Base-by-base conservation (phyloP, 2,888 invertebrate species). In the Hymenopus coronatus region DNA sequence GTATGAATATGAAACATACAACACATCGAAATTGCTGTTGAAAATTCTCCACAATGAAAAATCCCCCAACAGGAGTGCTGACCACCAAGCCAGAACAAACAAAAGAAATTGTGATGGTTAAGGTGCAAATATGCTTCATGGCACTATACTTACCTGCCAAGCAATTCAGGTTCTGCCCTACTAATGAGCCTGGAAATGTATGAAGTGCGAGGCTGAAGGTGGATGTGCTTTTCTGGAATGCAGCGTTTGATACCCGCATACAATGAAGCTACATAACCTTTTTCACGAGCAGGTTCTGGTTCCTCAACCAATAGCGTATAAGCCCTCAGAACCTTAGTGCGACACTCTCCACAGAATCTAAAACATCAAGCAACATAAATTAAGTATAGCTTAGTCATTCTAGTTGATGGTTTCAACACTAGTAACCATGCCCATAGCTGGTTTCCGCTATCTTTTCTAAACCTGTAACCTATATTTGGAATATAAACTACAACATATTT, bases 331-430 rank as follows among this genome's bases (percentile, higher is more conserved):
- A 98, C 98, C 95, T 98, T 98, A 91, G 98, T 97, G 91, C 98
- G 97, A 93, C 98, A 98, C 92, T 98, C 98, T 3, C 97, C 96
- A 92, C 98, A 98, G 93, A 98, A 98, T 91, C 95, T 95, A 91
- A 91, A 82, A 81, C 14, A 28, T 83, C 0, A 83, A 20, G 7
- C 14, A 70, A 89, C n/a, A 89, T 30, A 85, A 88, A 54, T 33
- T 20, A 70, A 0, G 40, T 40, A n/a, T n/a, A 40, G 40, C 40
- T 40, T 40, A 1, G 9, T 40, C 40, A 40, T 40, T 40, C 12
- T 40, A 40, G 0, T 40, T 12, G 2, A 1, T 40, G 9, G 40
- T 40, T 40, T 40, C 6, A 40, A 40, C 33, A 33, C 8, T 33
- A 33, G 40, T 40, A 12, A 40, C 6, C 12, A 30, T 30, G 12